A percentile compares a stretch with the other conserved stretches of the same genome.
Evolutionary conservation across 2,888 invertebrate genomes (phyloP).

Genomic region (Pachydiplax longipennis): DNA sequence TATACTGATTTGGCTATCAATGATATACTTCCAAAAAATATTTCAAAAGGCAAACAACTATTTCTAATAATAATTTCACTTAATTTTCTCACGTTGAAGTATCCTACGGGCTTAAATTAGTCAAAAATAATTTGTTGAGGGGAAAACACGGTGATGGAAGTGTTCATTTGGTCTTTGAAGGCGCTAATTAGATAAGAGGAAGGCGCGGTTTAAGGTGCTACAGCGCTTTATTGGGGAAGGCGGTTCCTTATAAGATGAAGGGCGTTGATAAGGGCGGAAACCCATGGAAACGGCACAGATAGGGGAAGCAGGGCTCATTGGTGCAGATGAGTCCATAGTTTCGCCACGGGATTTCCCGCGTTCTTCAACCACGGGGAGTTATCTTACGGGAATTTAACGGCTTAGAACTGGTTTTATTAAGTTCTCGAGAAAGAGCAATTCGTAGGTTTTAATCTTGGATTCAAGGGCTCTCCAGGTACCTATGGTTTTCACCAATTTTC

Average conservation of each 20-base stretch:
- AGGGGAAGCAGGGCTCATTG: neutral
- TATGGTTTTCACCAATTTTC: neutral
- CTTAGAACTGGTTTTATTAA: neutral
- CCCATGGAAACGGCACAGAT: neutral
- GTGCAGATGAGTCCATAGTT: neutral
- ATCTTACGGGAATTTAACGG: neutral
- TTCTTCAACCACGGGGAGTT: neutral
- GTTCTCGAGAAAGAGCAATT: neutral
- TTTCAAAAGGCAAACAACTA: too few species aligned
- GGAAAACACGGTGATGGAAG: neutral
- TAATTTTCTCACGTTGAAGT: too few species aligned
- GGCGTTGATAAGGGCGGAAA: neutral
- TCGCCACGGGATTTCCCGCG: neutral
- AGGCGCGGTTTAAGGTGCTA: neutral
- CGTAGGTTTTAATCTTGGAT: too few species aligned
- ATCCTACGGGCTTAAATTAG: too few species aligned
- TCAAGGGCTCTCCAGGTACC: neutral
- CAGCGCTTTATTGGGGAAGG: neutral
- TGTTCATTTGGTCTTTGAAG: conserved; percentile 18
- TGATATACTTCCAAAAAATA: too few species aligned
- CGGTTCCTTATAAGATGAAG: neutral
- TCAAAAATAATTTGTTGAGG: too few species aligned
- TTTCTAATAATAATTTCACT: too few species aligned
- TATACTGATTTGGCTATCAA: too few species aligned
- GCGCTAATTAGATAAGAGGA: conserved; percentile 28